Percentiles rank a stretch among this genome's conserved stretches.
Conservation (phyloP, 2,797 vertebrate species). For the Acipenser oxyrinchus region DNA sequence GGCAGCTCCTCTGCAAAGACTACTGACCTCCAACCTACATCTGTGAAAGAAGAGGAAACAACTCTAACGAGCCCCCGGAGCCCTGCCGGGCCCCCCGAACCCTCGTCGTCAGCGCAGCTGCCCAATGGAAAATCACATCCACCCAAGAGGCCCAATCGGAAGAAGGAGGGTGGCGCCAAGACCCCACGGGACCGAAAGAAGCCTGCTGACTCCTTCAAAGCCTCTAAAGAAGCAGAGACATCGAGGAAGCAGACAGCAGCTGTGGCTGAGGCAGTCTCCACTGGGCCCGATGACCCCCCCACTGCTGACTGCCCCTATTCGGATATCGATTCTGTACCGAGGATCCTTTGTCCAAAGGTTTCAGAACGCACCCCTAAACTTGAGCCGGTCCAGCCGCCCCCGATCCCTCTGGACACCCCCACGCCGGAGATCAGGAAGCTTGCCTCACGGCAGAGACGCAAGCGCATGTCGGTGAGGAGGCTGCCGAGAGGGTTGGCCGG, state of each 20-base stretch:
- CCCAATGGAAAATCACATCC: slow-evolving; percentile 38
- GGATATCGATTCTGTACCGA: slow-evolving; percentile 64
- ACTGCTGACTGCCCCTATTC: slow-evolving; percentile 55
- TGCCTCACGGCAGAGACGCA: slow-evolving; percentile 41
- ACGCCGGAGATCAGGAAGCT: slow-evolving; percentile 52
- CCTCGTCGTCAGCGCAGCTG: slow-evolving; percentile 31
- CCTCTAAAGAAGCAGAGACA: slow-evolving; percentile 34
- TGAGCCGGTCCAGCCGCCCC: slow-evolving; percentile 23
- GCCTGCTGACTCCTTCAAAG: slow-evolving; percentile 34
- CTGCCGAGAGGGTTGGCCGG: slow-evolving; percentile 50
- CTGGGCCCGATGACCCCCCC: slow-evolving; percentile 39
- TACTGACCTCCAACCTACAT: slow-evolving; percentile 36
- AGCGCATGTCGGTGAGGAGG: slow-evolving; percentile 65
- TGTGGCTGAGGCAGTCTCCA: slow-evolving; percentile 29
- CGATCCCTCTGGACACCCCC: slow-evolving; percentile 13
- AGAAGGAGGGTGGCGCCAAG: slow-evolving; percentile 42
- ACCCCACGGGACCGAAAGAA: slow-evolving; percentile 51
- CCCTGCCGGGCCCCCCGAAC: slow-evolving; percentile 21
- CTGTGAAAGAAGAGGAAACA: slow-evolving; percentile 33
- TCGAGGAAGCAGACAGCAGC: slow-evolving; percentile 32
- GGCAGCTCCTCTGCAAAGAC: slow-evolving; percentile 29
- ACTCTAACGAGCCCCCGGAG: slow-evolving; percentile 22
- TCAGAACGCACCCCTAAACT: slow-evolving; percentile 44
- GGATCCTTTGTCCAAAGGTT: slow-evolving; percentile 64
- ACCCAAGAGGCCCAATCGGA: slow-evolving; percentile 29